Conservation (phyloP, 2,888 invertebrate genomes). For the Esperia sulphurella region DNA sequence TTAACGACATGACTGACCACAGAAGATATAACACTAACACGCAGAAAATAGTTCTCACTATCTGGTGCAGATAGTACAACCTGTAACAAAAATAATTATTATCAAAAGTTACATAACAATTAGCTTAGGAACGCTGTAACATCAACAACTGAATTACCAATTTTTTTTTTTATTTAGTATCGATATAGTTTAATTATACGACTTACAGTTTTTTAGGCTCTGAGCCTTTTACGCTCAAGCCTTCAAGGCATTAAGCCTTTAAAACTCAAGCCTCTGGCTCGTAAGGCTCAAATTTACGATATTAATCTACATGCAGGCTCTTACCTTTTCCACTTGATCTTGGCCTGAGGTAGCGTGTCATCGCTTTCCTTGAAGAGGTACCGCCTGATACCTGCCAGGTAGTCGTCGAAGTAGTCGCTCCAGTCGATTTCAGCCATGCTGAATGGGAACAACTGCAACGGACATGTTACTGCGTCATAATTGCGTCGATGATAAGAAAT, state of each 20-base stretch:
- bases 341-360: slow-evolving; percentile 81
- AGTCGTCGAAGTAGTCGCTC: slow-evolving; percentile 83
- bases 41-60: slow-evolving; percentile 53
- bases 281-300: too few relatives aligned
- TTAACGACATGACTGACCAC: slow-evolving; percentile 52
- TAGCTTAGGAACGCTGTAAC: too few relatives aligned
- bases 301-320: too few relatives aligned
- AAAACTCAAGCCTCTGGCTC: too few relatives aligned
- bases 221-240: too few relatives aligned
- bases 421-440: slow-evolving; percentile 86
- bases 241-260: too few relatives aligned
- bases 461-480: neutral
- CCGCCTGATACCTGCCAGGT: slow-evolving; percentile 85
- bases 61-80: slow-evolving; percentile 74
- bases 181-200: too few relatives aligned
- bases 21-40: slow-evolving; percentile 51
- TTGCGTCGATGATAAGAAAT: too few relatives aligned
- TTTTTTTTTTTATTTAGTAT: too few relatives aligned
- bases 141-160: too few relatives aligned
- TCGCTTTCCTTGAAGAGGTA: slow-evolving; percentile 89
- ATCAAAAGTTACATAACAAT: too few relatives aligned
- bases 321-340: slow-evolving; percentile 80
- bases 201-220: too few relatives aligned
- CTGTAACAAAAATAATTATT: slow-evolving; percentile 57
- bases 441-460: slow-evolving; percentile 82